phyloP scores from a whole-genome alignment of 2,797 vertebrate genomes.

The Phylloscopus collybita region DNA sequence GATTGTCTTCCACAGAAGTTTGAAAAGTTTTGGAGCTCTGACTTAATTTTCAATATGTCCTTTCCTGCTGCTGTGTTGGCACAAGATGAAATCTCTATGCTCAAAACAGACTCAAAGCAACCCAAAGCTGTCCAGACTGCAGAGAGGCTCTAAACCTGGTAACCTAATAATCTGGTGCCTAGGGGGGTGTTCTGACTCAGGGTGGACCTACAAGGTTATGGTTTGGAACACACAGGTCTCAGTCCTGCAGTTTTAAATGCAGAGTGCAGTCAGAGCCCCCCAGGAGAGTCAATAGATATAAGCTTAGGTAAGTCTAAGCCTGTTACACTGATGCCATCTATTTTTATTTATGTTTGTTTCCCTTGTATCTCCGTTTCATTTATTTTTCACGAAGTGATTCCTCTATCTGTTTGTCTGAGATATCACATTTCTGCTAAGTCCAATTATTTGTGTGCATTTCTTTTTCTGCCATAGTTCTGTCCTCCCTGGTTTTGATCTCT shows the following conservation, averaged over 20 bases:
- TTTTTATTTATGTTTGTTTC: not conserved
- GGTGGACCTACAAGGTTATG: not conserved
- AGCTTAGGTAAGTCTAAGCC: not conserved
- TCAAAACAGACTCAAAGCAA: not conserved
- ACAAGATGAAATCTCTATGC: not conserved
- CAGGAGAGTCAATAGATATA: not conserved
- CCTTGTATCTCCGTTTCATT: not conserved
- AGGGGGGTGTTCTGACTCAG: not conserved
- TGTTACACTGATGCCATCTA: not conserved
- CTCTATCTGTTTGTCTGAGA: not conserved
- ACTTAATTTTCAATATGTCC: not conserved
- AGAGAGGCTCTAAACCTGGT: not conserved
- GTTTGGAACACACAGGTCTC: not conserved
- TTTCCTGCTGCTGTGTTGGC: not conserved
- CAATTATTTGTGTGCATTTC: not conserved
- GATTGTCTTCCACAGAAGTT: not conserved
- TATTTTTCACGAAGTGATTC: constrained; percentile 22
- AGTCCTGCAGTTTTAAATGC: not conserved
- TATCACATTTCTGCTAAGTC: not conserved
- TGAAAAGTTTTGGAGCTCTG: not conserved
- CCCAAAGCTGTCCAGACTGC: not conserved
- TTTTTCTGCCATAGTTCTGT: not conserved
- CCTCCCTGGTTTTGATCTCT: constrained; percentile 16
- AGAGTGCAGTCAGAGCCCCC: not conserved
- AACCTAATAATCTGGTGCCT: not conserved